Percentiles rank a stretch among this genome's conserved stretches.
These are phyloP conservation scores for Gasterosteus nipponicus DNA, from an alignment of 2,113 vertebrate species.

Conservation along the genomic window DNA sequence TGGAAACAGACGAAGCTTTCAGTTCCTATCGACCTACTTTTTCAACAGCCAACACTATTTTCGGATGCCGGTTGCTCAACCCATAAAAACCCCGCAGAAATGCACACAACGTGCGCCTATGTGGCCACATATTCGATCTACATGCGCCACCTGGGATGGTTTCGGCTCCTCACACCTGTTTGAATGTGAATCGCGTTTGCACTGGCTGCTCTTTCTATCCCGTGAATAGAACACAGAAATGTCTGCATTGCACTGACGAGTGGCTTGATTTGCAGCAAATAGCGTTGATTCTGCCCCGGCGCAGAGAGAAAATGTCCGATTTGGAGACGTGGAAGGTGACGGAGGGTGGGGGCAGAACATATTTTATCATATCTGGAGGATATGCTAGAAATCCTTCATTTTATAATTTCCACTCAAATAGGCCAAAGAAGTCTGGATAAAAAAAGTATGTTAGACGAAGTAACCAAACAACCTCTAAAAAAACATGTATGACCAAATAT, in stretches of 20 bases:
- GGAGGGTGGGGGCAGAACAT: conserved; percentile 34
- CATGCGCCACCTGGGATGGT: conserved; percentile 73
- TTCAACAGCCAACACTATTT: conserved; percentile 63
- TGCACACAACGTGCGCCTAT: conserved; percentile 38
- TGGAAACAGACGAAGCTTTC: conserved; percentile 65
- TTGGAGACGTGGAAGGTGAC: conserved; percentile 42
- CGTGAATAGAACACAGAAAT: conserved; percentile 18
- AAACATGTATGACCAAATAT: neutral
- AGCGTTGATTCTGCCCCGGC: conserved; percentile 18
- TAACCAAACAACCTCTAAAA: neutral
- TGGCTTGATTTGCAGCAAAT: conserved; percentile 39
- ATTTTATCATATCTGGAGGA: conserved; percentile 13
- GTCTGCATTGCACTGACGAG: conserved; percentile 30
- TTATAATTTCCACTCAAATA: neutral
- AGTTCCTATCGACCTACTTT: conserved; percentile 75
- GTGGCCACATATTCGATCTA: conserved; percentile 59
- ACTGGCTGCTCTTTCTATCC: conserved; percentile 39
- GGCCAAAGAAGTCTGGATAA: neutral
- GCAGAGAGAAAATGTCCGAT: conserved; percentile 67
- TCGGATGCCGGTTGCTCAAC: conserved; percentile 62
- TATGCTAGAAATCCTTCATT: conserved; percentile 9
- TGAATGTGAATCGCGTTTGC: conserved; percentile 75
- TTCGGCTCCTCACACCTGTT: conserved; percentile 82
- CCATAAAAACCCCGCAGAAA: conserved; percentile 40
- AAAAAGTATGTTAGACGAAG: neutral